These are phyloP conservation scores for Zosterops hypoxanthus DNA, from an alignment of 2,113 vertebrate genomes.

Conservation along the genomic window DNA sequence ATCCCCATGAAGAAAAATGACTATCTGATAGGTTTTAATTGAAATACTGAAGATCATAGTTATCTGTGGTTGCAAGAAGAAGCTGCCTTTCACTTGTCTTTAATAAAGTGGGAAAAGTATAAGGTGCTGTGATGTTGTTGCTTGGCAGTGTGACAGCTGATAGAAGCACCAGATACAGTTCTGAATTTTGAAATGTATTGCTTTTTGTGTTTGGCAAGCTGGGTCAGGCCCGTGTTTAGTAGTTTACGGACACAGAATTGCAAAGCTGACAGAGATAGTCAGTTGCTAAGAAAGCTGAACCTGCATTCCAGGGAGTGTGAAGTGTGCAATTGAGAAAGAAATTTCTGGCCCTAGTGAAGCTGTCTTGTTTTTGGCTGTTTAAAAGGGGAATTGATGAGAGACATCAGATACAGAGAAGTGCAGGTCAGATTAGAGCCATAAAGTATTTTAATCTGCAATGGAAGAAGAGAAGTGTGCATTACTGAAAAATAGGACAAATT, in stretches of 20 bases:
- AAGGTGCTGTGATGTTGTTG: neutral
- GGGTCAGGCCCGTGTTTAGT: neutral
- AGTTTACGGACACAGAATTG: neutral
- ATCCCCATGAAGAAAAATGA: neutral
- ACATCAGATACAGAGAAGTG: neutral
- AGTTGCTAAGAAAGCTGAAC: neutral
- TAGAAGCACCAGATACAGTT: neutral
- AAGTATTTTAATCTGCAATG: neutral
- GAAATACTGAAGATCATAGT: neutral
- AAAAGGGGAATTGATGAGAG: neutral
- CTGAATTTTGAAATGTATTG: neutral
- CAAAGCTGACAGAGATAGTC: neutral
- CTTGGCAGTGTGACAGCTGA: neutral
- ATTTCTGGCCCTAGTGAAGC: neutral
- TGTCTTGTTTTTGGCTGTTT: neutral
- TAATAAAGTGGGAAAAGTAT: neutral
- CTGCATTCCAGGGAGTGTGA: neutral
- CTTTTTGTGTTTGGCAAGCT: neutral
- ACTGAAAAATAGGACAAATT: conserved; percentile 10
- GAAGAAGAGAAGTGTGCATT: neutral
- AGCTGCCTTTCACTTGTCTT: neutral
- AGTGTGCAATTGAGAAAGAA: neutral
- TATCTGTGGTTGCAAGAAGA: neutral
- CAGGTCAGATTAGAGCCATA: neutral
- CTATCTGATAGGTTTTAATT: neutral